These are phyloP conservation scores for Lophius americanus DNA, from an alignment of 2,797 vertebrate genomes.

Conservation along the genomic window DNA sequence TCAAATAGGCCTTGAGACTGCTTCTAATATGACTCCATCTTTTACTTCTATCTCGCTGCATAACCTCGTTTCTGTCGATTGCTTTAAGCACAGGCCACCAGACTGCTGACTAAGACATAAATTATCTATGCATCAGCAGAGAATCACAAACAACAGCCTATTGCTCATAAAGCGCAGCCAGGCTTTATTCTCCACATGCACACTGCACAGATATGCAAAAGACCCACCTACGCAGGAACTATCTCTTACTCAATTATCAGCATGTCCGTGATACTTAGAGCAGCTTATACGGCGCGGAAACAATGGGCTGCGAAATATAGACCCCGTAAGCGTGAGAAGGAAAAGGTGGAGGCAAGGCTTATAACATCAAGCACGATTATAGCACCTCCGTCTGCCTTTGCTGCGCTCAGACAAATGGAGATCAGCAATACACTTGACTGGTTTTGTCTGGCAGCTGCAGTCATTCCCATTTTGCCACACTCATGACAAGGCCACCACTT, in stretches of 20 bases:
- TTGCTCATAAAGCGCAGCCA: slow-evolving; percentile 70
- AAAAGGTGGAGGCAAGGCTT: slow-evolving; percentile 50
- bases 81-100: slow-evolving; percentile 37
- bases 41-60: slow-evolving; percentile 34
- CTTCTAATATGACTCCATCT: slow-evolving; percentile 40
- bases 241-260: slow-evolving; percentile 71
- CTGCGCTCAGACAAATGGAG: slow-evolving; percentile 72
- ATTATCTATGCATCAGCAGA: slow-evolving; percentile 73
- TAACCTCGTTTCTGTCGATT: slow-evolving; percentile 62
- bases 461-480: slow-evolving; percentile 44
- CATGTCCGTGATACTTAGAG: slow-evolving; percentile 66
- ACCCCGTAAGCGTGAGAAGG: slow-evolving; percentile 44
- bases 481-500: slow-evolving; percentile 50
- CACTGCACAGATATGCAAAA: slow-evolving; percentile 6
- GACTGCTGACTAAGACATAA: slow-evolving; percentile 72
- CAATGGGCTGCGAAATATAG: slow-evolving; percentile 62
- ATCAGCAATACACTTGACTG: slow-evolving; percentile 78
- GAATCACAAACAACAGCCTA: slow-evolving; percentile 70
- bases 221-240: slow-evolving; percentile 45
- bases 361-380: slow-evolving; percentile 62
- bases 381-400: slow-evolving; percentile 59
- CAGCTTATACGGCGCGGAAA: slow-evolving; percentile 51
- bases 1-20: slow-evolving; percentile 22
- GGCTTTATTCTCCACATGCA: slow-evolving; percentile 44
- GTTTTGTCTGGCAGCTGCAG: slow-evolving; percentile 67